Percentiles rank a stretch among this genome's conserved stretches.
phyloP scores from a whole-genome alignment of 2,797 vertebrate species.

The Cirrhinus molitorella region DNA sequence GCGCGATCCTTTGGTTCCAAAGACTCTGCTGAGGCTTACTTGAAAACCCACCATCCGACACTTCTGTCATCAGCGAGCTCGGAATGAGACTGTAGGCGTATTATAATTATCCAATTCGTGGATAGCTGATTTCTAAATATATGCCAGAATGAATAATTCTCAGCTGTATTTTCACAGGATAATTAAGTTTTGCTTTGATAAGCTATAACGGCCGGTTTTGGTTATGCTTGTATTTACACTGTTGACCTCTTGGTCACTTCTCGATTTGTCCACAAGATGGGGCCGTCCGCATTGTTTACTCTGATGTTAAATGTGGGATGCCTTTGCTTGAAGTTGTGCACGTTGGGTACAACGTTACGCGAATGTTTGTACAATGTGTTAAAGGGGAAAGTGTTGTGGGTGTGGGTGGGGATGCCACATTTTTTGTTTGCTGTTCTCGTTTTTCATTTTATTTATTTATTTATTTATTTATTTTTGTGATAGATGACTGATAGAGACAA shows the following conservation, averaged over 20 bases:
- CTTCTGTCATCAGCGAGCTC: background rate
- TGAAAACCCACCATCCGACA: background rate
- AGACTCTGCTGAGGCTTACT: background rate
- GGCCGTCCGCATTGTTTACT: background rate
- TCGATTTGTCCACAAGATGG: background rate
- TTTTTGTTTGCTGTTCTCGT: too few relatives aligned
- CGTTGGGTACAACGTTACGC: background rate
- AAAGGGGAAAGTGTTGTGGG: background rate
- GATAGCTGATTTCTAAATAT: too few relatives aligned
- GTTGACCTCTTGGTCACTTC: too few relatives aligned
- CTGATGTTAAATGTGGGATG: background rate
- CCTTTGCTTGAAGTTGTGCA: background rate
- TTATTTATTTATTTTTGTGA: too few relatives aligned
- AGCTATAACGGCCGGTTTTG: too few relatives aligned
- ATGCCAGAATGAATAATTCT: background rate
- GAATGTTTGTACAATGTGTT: background rate
- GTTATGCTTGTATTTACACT: too few relatives aligned
- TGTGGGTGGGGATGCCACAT: too few relatives aligned
- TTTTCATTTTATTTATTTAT: too few relatives aligned
- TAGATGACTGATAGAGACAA: background rate
- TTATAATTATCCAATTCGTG: background rate
- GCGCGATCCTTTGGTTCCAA: background rate
- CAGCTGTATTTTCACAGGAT: too few relatives aligned
- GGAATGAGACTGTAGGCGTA: background rate
- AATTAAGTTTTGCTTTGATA: too few relatives aligned